Evolutionary conservation across 2,797 vertebrate species (phyloP).

Genomic region (Prunella strophiata): DNA sequence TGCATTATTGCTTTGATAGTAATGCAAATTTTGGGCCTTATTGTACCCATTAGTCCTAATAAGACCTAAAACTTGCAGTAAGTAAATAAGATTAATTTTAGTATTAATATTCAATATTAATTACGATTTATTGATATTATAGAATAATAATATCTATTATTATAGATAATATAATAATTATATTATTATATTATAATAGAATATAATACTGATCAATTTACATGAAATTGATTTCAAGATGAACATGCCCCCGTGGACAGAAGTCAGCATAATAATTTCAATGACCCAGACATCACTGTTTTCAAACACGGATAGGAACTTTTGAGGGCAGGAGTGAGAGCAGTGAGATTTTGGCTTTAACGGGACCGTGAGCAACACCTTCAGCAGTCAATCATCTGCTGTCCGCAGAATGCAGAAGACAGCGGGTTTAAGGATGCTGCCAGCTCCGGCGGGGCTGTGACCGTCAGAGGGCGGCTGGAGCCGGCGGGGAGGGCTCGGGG

Average conservation of each 20-base stretch:
- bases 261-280: not conserved
- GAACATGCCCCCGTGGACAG: too few species aligned
- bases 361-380: rapidly evolving
- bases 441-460: not conserved
- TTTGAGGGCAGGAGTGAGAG: not conserved
- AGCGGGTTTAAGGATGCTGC: not conserved
- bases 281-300: not conserved
- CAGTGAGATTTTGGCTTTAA: not conserved
- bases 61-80: not conserved
- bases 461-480: not conserved
- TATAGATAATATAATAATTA: too few species aligned
- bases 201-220: not conserved
- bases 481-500: not conserved
- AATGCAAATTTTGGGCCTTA: not conserved
- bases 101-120: not conserved
- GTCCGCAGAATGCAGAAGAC: too few species aligned
- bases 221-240: not conserved
- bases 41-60: not conserved
- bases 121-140: not conserved
- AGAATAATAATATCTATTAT: too few species aligned
- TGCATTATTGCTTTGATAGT: not conserved
- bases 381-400: not conserved
- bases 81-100: not conserved
- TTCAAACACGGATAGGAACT: not conserved
- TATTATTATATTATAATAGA: too few species aligned